A percentile compares a stretch with the other conserved stretches of the same genome.
phyloP scores from a whole-genome alignment of 2,888 invertebrate species.

The Norana najaformis region DNA sequence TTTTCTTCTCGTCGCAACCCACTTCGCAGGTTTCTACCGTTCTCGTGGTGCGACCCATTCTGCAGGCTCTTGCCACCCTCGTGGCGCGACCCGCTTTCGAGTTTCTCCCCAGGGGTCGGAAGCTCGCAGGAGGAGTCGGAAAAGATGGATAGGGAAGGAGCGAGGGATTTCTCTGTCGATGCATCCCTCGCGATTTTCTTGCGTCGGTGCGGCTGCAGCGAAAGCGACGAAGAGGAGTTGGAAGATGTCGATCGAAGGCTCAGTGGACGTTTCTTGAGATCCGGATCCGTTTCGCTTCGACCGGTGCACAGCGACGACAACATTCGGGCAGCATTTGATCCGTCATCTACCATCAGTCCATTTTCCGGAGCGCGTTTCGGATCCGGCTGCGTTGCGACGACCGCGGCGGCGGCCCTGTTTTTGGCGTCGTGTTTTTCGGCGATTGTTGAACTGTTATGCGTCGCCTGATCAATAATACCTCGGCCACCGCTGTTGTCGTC shows the following conservation, averaged over 20 bases:
- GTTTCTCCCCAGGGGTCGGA: not conserved
- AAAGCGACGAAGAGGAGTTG: conserved; percentile 54
- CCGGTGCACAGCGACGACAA: not conserved
- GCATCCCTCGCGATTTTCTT: conserved; percentile 45
- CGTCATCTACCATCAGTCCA: not conserved
- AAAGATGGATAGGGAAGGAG: not conserved
- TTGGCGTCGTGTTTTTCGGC: no score
- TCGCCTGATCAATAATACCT: no score
- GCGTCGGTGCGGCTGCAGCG: conserved; percentile 51
- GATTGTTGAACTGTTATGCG: no score
- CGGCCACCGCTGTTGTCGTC: no score
- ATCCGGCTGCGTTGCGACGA: no score
- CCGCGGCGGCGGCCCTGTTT: no score
- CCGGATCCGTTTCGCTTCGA: conserved; percentile 17
- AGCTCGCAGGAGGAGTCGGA: not conserved
- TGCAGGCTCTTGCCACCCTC: not conserved
- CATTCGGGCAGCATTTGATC: not conserved
- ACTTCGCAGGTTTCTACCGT: not conserved
- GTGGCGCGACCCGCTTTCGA: not conserved
- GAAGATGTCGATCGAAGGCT: conserved; percentile 62
- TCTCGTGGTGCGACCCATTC: not conserved
- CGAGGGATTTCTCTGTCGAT: conserved; percentile 2
- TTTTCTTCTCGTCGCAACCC: not conserved
- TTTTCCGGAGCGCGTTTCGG: not conserved
- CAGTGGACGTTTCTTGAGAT: conserved; percentile 58